These are phyloP conservation scores for Napeogenes inachia DNA, from an alignment of 2,888 invertebrate species.

Conservation along the genomic window DNA sequence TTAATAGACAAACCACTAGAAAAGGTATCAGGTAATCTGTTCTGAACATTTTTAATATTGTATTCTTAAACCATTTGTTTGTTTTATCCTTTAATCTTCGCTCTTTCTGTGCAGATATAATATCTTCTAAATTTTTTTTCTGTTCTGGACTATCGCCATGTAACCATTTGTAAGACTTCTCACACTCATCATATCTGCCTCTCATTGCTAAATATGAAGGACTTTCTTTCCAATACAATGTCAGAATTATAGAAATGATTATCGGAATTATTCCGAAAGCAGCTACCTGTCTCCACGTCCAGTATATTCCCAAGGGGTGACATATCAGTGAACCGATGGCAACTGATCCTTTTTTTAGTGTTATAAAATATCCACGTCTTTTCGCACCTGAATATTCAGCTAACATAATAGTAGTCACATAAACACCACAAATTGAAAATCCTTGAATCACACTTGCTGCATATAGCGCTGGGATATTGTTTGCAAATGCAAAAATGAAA, in stretches of 20 bases:
- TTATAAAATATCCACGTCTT: conserved; percentile 44
- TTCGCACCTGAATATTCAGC: conserved; percentile 42
- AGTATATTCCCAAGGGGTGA: conserved; percentile 36
- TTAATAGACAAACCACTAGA: conserved; percentile 35
- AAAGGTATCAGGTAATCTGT: conserved; percentile 43
- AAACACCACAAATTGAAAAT: conserved; percentile 37
- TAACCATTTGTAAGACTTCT: conserved; percentile 40
- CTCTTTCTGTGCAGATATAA: conserved; percentile 29
- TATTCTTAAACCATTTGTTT: conserved; percentile 12
- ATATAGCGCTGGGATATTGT: conserved; percentile 34
- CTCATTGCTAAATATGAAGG: conserved; percentile 42
- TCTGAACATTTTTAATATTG: conserved; percentile 29
- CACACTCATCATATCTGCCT: conserved; percentile 41
- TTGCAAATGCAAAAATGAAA: conserved; percentile 37
- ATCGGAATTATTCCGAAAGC: conserved; percentile 27
- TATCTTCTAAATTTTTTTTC: conserved; percentile 35
- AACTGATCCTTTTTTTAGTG: no score
- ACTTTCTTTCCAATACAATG: conserved; percentile 44
- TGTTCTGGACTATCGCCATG: conserved; percentile 35
- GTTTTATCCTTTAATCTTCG: conserved; percentile 14
- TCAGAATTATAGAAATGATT: conserved; percentile 29
- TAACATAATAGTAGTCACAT: conserved; percentile 38
- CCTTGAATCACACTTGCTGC: conserved; percentile 43
- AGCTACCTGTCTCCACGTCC: conserved; percentile 41
- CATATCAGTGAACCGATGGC: conserved; percentile 36